Evolutionary conservation across 2,113 vertebrate genomes (phyloP).

Genomic region (Sprattus sprattus): DNA sequence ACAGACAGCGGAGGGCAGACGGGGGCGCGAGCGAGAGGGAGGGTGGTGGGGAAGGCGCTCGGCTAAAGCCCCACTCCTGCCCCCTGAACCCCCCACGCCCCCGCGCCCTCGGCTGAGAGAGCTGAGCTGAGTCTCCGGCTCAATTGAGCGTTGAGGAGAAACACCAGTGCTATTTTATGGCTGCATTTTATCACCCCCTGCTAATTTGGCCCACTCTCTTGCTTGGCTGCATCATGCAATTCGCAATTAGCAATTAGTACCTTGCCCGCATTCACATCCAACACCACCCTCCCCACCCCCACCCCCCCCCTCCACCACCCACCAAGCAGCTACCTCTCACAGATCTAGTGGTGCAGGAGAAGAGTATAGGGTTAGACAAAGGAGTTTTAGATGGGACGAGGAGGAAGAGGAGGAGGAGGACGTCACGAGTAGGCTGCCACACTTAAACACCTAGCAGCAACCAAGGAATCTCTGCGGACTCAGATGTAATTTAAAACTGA

Average conservation of each 20-base stretch:
- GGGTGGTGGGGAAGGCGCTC: neutral
- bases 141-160: conserved; percentile 39
- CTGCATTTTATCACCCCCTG: conserved; percentile 25
- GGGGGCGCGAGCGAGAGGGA: neutral
- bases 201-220: conserved; percentile 32
- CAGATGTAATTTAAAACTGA: conserved; percentile 11
- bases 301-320: neutral
- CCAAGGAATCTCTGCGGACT: neutral
- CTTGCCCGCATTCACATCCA: neutral
- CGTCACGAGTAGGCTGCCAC: neutral
- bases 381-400: neutral
- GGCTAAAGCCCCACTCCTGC: neutral
- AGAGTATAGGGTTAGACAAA: neutral
- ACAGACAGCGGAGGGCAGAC: neutral
- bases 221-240: conserved; percentile 24
- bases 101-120: conserved; percentile 8
- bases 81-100: neutral
- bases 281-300: neutral
- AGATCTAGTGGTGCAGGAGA: neutral
- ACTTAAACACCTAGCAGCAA: neutral
- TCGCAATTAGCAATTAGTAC: conserved; percentile 31
- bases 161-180: conserved; percentile 35
- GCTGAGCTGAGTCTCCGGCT: conserved; percentile 19
- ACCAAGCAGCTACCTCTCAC: neutral
- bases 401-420: neutral